Base-by-base conservation (phyloP, 2,888 invertebrate species). In the Resseliella maxima region DNA sequence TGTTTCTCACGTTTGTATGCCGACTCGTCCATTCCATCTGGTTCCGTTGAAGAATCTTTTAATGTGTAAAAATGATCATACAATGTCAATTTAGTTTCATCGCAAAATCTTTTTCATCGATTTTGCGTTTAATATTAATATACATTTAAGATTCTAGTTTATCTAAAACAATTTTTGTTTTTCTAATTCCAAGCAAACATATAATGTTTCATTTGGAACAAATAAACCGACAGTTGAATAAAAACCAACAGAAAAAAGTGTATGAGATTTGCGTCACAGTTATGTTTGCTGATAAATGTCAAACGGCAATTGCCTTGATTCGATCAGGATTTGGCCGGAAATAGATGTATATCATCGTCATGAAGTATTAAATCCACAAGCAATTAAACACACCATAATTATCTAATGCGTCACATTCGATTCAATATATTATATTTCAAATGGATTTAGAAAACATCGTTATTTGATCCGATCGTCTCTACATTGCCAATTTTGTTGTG, bases 391-490 rank as follows among this genome's bases (percentile, higher is more conserved):
- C 72, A 31, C 0, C 31, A 72, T 72, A 72, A 72, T 72, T 72
- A 72, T 72, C 72, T 72, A 72, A 72, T 72, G 72, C 72, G 31
- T 72, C 72, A 31, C n/a, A n/a, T 72, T 72, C 72, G 31, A 72
- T 72, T 72, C 15, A 12, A 35, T 72, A 31, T 72, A 35, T 72
- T 31, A 35, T 35, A 21, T 72, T 72, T 31, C 72, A 72, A 72
- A 31, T 2, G 72, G 24, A 59, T 15, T 59, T 24, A 59, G 24
- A 59, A n/a, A 72, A 31, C 72, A 35, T 72, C 72, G 72, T 31
- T 35, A 72, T 72, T 72, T 72, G 31, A 0, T 27, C 72, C 2
- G 15, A 2, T 50, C 15, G 10, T 59, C 31, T 72, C 31, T 72
- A 31, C 12, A 15, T 72, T 31, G 72, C 72, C 12, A 72, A 72